Evolutionary conservation across 2,113 vertebrate genomes (phyloP).

Genomic region (Delphinus delphis): DNA sequence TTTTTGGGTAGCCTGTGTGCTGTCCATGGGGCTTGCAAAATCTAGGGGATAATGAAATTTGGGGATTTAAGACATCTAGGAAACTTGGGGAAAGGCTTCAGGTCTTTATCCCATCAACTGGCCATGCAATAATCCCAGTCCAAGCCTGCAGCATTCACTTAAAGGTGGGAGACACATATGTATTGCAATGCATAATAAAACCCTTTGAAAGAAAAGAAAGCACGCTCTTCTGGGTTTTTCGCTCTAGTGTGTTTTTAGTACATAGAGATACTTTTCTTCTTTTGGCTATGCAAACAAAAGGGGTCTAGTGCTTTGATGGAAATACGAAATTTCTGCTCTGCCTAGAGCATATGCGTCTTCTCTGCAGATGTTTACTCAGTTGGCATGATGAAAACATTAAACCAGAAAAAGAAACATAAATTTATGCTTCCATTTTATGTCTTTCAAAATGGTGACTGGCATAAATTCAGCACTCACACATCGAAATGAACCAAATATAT

Average conservation of each 20-base stretch:
- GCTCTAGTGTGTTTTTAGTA: not conserved
- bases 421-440: slow-evolving; percentile 53
- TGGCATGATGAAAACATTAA: slow-evolving; percentile 38
- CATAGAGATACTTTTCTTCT: not conserved
- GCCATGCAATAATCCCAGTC: not conserved
- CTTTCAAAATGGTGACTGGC: slow-evolving; percentile 34
- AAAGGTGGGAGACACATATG: not conserved
- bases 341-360: not conserved
- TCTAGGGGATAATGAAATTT: not conserved
- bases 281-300: slow-evolving; percentile 12
- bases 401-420: slow-evolving; percentile 49
- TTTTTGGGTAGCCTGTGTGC: not conserved
- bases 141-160: not conserved
- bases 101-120: not conserved
- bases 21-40: not conserved
- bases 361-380: not conserved
- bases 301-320: not conserved
- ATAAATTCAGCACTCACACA: not conserved
- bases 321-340: slow-evolving; percentile 42
- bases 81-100: not conserved
- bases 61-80: not conserved
- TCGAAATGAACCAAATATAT: slow-evolving; percentile 6
- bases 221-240: not conserved
- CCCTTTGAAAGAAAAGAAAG: slow-evolving; percentile 19
- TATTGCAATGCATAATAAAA: slow-evolving; percentile 1